Percentiles rank a stretch among this genome's conserved stretches.
Evolutionary conservation across 2,888 invertebrate genomes (phyloP).

Genomic region (Dynastes hyllus): DNA sequence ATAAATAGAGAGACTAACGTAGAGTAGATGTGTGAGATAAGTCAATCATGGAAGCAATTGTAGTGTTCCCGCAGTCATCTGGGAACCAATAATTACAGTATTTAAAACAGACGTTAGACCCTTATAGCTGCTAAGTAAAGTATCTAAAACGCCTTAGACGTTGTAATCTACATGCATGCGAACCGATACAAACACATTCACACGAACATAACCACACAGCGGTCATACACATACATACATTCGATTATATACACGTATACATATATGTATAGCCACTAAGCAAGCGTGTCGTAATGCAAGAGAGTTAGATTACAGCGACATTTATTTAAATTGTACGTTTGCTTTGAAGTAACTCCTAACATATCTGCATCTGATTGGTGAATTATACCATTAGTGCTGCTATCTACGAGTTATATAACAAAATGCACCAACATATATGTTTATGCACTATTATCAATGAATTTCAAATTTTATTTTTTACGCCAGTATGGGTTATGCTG

Average conservation of each 20-base stretch:
- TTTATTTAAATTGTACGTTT: conserved; percentile 61
- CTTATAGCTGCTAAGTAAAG: conserved; percentile 49
- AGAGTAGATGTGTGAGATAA: conserved; percentile 49
- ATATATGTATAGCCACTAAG: conserved; percentile 49
- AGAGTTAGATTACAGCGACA: conserved; percentile 59
- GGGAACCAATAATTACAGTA: conserved; percentile 50
- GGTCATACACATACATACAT: conserved; percentile 13
- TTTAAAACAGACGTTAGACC: conserved; percentile 53
- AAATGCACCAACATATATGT: conserved; percentile 54
- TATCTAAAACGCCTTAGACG: conserved; percentile 44
- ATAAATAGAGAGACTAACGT: conserved; percentile 45
- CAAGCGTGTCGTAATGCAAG: conserved; percentile 58
- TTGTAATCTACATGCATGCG: conserved; percentile 43
- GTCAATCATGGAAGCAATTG: conserved; percentile 52
- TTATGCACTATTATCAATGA: too few species aligned
- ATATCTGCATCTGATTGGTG: conserved; percentile 62
- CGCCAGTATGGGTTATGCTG: conserved; percentile 48
- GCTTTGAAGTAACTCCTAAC: conserved; percentile 61
- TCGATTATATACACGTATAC: conserved; percentile 6
- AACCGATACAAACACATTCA: conserved; percentile 40
- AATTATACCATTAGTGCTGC: conserved; percentile 61
- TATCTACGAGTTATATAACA: conserved; percentile 55
- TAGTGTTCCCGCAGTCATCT: conserved; percentile 49
- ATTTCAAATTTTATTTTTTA: conserved; percentile 55
- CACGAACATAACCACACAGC: conserved; percentile 29